Base-by-base conservation (phyloP, 1,140 invertebrate species). In the Drosophila simulans region DNA sequence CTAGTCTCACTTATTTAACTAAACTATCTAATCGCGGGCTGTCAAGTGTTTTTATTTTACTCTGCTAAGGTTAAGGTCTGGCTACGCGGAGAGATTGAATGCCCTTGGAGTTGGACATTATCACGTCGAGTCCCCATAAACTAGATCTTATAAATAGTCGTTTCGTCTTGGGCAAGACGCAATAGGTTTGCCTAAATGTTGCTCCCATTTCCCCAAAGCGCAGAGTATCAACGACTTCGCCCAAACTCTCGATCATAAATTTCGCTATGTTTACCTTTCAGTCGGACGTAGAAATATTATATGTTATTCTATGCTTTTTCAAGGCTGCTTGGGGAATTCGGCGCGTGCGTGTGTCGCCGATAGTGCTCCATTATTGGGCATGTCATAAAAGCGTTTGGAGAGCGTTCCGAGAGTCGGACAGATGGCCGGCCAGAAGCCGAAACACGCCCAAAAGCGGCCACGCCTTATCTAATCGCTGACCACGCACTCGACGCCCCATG, bases 241-340 rank as follows among this genome's bases (percentile, higher is more conserved):
- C 31, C 31, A 15, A 15, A 15, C 7, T 7, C 10, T 17, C 42
- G 17, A 56, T 8, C 35, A 58, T 71, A 55, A 55, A 34, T 56
- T 49, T 49, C 35, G 31, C 25, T 59, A 46, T 83, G 80, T 83
- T 83, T 83, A 78, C 57, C 20, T 80, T 66, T 65, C 53, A 60
- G 72, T 80, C 76, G 58, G 48, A 66, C 70, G 54, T 53, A 55
- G 37, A 34, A 58, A 54, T 45, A 37, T 57, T 25, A 37, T 53
- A 52, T 13, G 49, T 72, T 55, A 43, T 35, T 63, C 39, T 42
- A 55, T 59, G 53, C 68, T 22, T 57, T 51, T 83, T 77, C 81
- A 85, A 85, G 81, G 81, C 62, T 81, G 54, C 63, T 59, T 10
- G 22, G 51, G 59, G 46, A 81, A 63, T 86, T 77, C 77, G 68